A percentile compares a stretch with the other conserved stretches of the same genome.
These are phyloP conservation scores for Ptychobarbus kaznakovi DNA, from an alignment of 2,797 vertebrate species.

Conservation along the genomic window DNA sequence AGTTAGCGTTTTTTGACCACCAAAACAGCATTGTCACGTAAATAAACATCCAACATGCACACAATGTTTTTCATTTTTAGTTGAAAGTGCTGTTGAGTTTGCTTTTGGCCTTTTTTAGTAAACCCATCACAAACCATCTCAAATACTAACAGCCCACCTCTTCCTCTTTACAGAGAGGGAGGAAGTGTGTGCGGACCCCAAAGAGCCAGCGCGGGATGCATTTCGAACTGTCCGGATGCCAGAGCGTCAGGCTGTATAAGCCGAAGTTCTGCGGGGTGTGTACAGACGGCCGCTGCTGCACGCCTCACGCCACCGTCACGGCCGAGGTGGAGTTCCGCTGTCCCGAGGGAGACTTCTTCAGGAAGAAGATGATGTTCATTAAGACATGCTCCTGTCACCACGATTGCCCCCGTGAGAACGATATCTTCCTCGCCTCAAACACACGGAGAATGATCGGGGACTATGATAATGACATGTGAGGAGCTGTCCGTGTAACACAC, in stretches of 20 bases:
- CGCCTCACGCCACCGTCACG: slow-evolving; percentile 73
- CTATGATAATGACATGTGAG: slow-evolving; percentile 67
- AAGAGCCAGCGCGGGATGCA: slow-evolving; percentile 70
- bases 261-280: slow-evolving; percentile 83
- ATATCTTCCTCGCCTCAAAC: slow-evolving; percentile 78
- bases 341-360: slow-evolving; percentile 81
- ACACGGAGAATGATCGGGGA: slow-evolving; percentile 75
- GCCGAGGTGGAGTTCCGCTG: slow-evolving; percentile 79
- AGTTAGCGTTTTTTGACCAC: neutral
- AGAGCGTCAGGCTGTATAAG: slow-evolving; percentile 73
- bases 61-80: neutral
- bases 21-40: neutral
- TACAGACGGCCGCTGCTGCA: slow-evolving; percentile 80
- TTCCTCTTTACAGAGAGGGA: slow-evolving; percentile 73
- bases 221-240: slow-evolving; percentile 81
- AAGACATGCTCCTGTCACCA: slow-evolving; percentile 82
- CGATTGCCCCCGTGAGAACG: slow-evolving; percentile 77
- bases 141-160: neutral
- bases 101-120: neutral
- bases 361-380: slow-evolving; percentile 85
- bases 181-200: slow-evolving; percentile 77
- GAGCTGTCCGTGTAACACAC: slow-evolving; percentile 30
- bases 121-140: neutral
- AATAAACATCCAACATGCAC: neutral
- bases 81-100: neutral